Percentiles rank a stretch among this genome's conserved stretches.
phyloP scores from a whole-genome alignment of 2,113 vertebrate species.

The Indicator maculatus region DNA sequence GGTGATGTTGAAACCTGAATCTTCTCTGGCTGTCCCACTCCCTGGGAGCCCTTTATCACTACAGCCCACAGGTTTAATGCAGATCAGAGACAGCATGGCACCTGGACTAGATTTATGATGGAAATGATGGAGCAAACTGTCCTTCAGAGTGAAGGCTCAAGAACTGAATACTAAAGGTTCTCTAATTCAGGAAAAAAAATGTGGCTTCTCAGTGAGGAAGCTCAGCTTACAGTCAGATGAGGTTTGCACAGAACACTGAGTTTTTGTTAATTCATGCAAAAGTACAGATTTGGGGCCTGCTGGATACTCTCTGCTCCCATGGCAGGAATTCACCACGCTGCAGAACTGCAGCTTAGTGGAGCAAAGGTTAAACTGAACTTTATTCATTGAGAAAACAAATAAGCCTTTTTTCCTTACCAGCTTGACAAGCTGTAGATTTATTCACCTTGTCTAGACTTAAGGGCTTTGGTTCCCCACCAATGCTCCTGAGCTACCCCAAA shows the following conservation, averaged over 20 bases:
- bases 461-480: neutral
- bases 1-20: neutral
- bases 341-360: conserved; percentile 25
- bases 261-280: conserved; percentile 46
- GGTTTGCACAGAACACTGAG: conserved; percentile 53
- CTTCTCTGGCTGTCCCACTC: neutral
- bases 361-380: conserved; percentile 41
- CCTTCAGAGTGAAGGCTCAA: neutral
- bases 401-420: neutral
- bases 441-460: neutral
- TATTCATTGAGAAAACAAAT: conserved; percentile 45
- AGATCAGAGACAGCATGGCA: neutral
- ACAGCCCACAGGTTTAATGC: neutral
- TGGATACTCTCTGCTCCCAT: neutral
- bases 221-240: conserved; percentile 40
- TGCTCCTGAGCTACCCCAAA: neutral
- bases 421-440: conserved; percentile 12
- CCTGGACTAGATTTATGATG: neutral
- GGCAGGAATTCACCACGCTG: neutral
- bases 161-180: neutral
- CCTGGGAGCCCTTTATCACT: neutral
- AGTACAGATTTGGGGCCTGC: conserved; percentile 42
- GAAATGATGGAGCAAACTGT: neutral
- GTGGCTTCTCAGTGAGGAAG: neutral
- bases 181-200: neutral